Evolutionary conservation across 2,888 invertebrate species (phyloP), one percentile per base, ranked within the genome.

Genomic region (Dichetophora obliterata): DNA sequence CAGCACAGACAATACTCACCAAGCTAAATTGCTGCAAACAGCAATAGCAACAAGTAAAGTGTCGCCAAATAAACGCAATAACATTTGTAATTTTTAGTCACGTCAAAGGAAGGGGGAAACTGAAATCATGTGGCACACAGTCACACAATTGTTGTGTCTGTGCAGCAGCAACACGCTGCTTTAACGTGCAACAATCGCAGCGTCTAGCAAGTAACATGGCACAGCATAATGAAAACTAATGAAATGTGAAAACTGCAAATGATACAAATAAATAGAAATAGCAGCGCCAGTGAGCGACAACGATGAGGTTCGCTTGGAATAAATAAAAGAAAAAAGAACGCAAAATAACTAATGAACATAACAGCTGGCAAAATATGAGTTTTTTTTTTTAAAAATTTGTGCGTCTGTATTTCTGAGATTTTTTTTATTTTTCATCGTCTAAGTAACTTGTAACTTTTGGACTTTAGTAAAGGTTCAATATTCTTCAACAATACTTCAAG

Each of bases 131-230:
- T 59, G 61, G 66, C 37, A 37, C 37, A 14, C 43, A 43, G 43
- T 14, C 43, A 43, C 11, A 14, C 43, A 43, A 43, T 54, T 66
- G 24, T 61, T 50, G 57, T 48, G 27, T 37, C 66, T 65, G 72
- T 43, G 31, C 70, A 70, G 34, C 43, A 27, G 27, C 27, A 70
- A n/a, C 27, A 16, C 59, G 27, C 24, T 61, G 27, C 6, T 24
- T 34, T 75, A 52, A 22, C 43, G 22, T n/a, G 6, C 27, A 79
- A 78, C 80, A 77, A 81, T 82, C 82, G 81, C 75, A 70, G 75
- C 78, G 80, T 61, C 70, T 3, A 16, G 77, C 69, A 43, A 31
- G 65, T 43, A 68, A 59, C 43, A 75, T 34, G 43, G 68, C 63
- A n/a, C n/a, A 24, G 31, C 73, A 68, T 76, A 76, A 74, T 74